Base-by-base conservation (phyloP, 2,888 invertebrate genomes). In the Protophormia terraenovae region DNA sequence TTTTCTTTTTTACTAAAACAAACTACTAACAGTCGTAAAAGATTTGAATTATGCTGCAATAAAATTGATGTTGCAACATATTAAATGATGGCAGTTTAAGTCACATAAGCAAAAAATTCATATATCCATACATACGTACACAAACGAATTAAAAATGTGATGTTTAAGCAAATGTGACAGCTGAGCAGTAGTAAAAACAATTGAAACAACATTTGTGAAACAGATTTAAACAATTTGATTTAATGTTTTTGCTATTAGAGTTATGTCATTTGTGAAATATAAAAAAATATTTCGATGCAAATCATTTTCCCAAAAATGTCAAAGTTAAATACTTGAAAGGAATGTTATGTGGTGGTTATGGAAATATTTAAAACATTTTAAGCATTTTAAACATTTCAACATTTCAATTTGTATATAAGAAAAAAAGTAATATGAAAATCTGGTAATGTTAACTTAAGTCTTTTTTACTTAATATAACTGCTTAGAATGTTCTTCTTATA, bases 41-140 rank as follows among this genome's bases (percentile, higher is more conserved):
- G 66, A 67, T 84, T 84, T 76, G 76, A 84, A 76, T 72, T 84
- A 80, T 84, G 80, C 41, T 84, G 80, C 66, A 75, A 80, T 76
- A 75, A 76, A 76, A 47, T 66, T 80, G 71, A 80, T 80, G 76
- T 80, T 84, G 84, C 84, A 84, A 84, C 80, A 72, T 72, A 67
- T 80, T 76, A 80, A 79, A 80, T 84, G 76, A 84, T 76, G 76
- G 60, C 27, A 64, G 75, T 62, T 60, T 41, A 27, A 50, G 10
- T 3, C n/a, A n/a, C n/a, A 76, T 35, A 19, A 8, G 14, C 22
- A 12, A 45, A 60, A 12, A n/a, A n/a, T n/a, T n/a, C n/a, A n/a
- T n/a, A n/a, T n/a, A n/a, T n/a, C n/a, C n/a, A n/a, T 32, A 27
- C 4, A 62, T 35, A 67, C 24, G 29, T 6, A 27, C 38, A 16